These are phyloP conservation scores for Apoderus coryli DNA, from an alignment of 2,888 invertebrate species.

Conservation along the genomic window DNA sequence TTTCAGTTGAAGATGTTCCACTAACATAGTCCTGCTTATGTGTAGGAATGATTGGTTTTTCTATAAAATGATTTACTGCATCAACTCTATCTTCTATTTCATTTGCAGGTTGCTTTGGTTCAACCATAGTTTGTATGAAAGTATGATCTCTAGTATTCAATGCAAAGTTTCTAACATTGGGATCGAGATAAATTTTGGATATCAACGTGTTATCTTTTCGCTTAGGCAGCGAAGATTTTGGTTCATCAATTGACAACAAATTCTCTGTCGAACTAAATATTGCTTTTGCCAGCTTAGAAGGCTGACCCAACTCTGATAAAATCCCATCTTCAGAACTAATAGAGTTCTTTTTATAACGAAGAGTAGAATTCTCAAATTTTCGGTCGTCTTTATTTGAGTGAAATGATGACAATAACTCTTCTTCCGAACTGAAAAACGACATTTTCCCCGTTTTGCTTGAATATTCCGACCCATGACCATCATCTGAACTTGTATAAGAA, in stretches of 20 bases:
- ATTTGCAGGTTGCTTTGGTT: constrained; percentile 4
- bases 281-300: neutral
- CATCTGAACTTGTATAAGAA: constrained; percentile 13
- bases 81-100: constrained; percentile 7
- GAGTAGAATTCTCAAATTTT: too few relatives aligned
- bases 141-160: constrained; percentile 18
- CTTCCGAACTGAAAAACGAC: constrained; percentile 18
- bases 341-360: constrained; percentile 8
- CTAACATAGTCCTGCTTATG: too few relatives aligned
- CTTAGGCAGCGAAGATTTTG: constrained; percentile 13
- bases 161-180: constrained; percentile 21
- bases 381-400: too few relatives aligned
- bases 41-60: neutral
- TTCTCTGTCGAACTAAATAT: constrained; percentile 19
- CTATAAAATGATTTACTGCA: constrained; percentile 6
- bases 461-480: constrained; percentile 12
- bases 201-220: constrained; percentile 24
- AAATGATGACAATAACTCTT: constrained; percentile 16
- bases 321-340: constrained; percentile 15
- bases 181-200: constrained; percentile 23
- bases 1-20: too few relatives aligned
- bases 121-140: neutral
- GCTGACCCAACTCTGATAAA: constrained; percentile 9
- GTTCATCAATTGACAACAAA: constrained; percentile 18
- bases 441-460: constrained; percentile 15